Percentiles rank a stretch among this genome's conserved stretches.
Evolutionary conservation across 2,888 invertebrate genomes (phyloP).

Genomic region (Desoria tigrina): DNA sequence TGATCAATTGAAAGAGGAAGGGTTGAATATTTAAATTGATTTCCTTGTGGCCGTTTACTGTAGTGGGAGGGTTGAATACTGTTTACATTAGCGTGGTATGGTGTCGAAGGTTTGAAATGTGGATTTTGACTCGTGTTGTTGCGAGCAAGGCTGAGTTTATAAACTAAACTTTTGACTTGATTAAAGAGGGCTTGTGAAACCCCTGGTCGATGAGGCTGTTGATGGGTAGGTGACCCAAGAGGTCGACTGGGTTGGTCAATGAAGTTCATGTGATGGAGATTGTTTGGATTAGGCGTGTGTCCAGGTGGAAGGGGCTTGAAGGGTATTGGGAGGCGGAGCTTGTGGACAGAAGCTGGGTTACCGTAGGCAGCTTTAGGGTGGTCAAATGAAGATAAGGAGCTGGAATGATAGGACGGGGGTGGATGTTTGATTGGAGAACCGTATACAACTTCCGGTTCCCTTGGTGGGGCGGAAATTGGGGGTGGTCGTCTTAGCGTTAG

Average conservation of each 20-base stretch:
- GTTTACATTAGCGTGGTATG: neutral
- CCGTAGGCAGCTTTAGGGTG: slow-evolving; percentile 1
- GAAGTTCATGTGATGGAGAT: neutral
- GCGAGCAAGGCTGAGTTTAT: too few relatives aligned
- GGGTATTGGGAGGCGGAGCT: slow-evolving; percentile 7
- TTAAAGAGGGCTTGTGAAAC: neutral
- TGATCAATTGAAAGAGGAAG: slow-evolving; percentile 44
- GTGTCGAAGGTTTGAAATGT: too few relatives aligned
- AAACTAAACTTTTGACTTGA: neutral
- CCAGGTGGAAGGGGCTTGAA: slow-evolving; percentile 6
- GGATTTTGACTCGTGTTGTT: too few relatives aligned
- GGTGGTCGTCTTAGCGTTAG: neutral
- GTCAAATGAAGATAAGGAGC: neutral
- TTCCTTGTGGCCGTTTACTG: neutral
- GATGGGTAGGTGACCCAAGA: neutral
- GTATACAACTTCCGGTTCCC: slow-evolving; percentile 6
- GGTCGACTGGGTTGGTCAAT: neutral
- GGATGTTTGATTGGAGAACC: slow-evolving; percentile 4
- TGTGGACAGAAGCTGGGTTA: neutral
- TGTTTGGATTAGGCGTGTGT: neutral
- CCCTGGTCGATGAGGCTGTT: neutral
- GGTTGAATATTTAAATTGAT: slow-evolving; percentile 36
- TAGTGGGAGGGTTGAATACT: neutral
- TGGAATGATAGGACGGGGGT: neutral
- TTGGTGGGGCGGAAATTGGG: neutral